phyloP scores from a whole-genome alignment of 2,888 invertebrate genomes.

The Oscheius sp. region DNA sequence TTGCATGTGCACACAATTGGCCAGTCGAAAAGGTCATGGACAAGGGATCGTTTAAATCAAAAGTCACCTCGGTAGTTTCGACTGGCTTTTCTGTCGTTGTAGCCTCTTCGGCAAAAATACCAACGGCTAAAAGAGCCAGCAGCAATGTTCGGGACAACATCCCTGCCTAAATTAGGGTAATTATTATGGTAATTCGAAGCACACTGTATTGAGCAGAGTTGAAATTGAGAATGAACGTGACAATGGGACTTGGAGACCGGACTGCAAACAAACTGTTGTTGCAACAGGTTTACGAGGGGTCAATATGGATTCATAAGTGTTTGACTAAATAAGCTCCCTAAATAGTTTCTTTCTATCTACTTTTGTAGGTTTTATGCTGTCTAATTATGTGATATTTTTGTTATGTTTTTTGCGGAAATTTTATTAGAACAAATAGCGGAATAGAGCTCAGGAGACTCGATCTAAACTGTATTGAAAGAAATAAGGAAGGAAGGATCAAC shows the following conservation, averaged over 20 bases:
- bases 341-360: neutral
- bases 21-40: slow-evolving; percentile 7
- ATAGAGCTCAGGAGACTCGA: too few relatives aligned
- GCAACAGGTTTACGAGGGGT: slow-evolving; percentile 24
- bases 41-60: neutral
- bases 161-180: neutral
- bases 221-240: slow-evolving; percentile 5
- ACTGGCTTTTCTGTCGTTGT: neutral
- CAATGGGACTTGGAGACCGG: neutral
- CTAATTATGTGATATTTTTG: too few relatives aligned
- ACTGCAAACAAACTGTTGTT: slow-evolving; percentile 23
- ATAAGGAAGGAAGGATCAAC: too few relatives aligned
- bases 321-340: neutral
- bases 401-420: too few relatives aligned
- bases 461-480: too few relatives aligned
- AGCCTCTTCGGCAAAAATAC: slow-evolving; percentile 13
- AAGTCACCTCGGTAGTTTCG: neutral
- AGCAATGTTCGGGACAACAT: slow-evolving; percentile 25
- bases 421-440: too few relatives aligned
- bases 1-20: slow-evolving; percentile 16
- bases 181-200: neutral
- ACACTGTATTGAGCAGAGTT: neutral
- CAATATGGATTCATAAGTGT: slow-evolving; percentile 12
- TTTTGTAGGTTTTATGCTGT: too few relatives aligned
- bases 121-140: slow-evolving; percentile 18